These are phyloP conservation scores for Lithobates pipiens DNA, from an alignment of 2,797 vertebrate genomes.

Conservation along the genomic window DNA sequence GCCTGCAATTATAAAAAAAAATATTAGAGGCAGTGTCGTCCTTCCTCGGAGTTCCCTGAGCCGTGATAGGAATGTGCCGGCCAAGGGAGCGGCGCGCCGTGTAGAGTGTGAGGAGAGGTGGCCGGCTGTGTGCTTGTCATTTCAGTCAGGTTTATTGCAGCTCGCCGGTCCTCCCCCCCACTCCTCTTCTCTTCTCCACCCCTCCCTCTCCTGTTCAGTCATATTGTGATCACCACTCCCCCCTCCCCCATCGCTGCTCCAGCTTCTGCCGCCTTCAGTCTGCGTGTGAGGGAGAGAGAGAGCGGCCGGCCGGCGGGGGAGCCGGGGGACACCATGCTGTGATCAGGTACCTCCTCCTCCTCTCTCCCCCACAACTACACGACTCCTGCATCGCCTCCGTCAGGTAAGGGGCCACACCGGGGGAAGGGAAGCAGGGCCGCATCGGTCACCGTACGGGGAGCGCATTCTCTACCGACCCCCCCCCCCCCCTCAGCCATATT, in stretches of 20 bases:
- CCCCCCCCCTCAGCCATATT: slow-evolving; percentile 8
- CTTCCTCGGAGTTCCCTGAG: not conserved
- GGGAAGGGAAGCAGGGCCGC: not conserved
- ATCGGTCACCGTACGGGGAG: not conserved
- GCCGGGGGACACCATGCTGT: slow-evolving; percentile 58
- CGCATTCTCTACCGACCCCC: not conserved
- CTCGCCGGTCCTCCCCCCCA: slow-evolving; percentile 38
- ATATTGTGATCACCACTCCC: slow-evolving; percentile 18
- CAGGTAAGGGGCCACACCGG: slow-evolving; percentile 55
- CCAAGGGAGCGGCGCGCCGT: too few relatives aligned
- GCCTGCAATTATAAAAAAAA: slow-evolving; percentile 15
- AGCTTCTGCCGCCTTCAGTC: slow-evolving; percentile 51
- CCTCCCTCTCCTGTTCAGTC: not conserved
- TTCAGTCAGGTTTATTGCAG: slow-evolving; percentile 41
- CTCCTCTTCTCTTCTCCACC: not conserved
- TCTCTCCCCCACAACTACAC: slow-evolving; percentile 40
- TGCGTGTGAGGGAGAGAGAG: slow-evolving; percentile 44
- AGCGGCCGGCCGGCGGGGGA: slow-evolving; percentile 39
- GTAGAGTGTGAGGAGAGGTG: not conserved
- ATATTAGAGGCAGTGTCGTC: not conserved
- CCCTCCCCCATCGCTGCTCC: slow-evolving; percentile 42
- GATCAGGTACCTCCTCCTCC: slow-evolving; percentile 40
- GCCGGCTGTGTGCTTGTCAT: slow-evolving; percentile 23
- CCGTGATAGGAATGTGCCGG: not conserved
- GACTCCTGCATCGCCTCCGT: slow-evolving; percentile 12